phyloP scores from a whole-genome alignment of 2,113 vertebrate genomes.

The Climacteris rufus region DNA sequence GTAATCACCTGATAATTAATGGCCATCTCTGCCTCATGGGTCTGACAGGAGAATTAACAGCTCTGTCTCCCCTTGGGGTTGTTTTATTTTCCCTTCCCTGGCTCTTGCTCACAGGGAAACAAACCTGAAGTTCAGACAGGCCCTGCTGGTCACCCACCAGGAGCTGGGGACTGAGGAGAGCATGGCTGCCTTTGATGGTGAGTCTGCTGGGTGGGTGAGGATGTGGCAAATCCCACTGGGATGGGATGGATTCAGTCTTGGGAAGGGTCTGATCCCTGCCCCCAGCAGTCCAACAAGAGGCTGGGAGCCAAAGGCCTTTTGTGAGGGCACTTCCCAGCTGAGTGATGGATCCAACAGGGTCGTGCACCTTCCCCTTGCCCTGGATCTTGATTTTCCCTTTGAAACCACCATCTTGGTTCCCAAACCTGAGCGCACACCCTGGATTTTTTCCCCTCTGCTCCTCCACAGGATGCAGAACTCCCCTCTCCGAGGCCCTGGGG shows the following conservation, averaged over 20 bases:
- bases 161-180: slow-evolving; percentile 68
- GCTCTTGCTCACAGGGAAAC: slow-evolving; percentile 79
- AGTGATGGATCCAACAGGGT: accelerated
- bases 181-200: slow-evolving; percentile 85
- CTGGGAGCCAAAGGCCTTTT: not conserved
- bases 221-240: accelerated
- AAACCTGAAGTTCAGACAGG: slow-evolving; percentile 91
- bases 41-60: not conserved
- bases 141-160: slow-evolving; percentile 78
- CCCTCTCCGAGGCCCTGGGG: not conserved
- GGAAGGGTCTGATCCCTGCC: not conserved
- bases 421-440: not conserved
- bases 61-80: not conserved
- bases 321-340: not conserved
- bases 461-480: no score
- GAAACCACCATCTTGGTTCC: not conserved
- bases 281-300: not conserved
- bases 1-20: not conserved
- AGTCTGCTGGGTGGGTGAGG: not conserved
- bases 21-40: not conserved
- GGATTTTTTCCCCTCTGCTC: not conserved
- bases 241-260: not conserved
- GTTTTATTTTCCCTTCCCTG: not conserved
- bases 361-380: not conserved
- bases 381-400: not conserved